Evolutionary conservation across 2,888 invertebrate species (phyloP).

Genomic region (Phania funesta): DNA sequence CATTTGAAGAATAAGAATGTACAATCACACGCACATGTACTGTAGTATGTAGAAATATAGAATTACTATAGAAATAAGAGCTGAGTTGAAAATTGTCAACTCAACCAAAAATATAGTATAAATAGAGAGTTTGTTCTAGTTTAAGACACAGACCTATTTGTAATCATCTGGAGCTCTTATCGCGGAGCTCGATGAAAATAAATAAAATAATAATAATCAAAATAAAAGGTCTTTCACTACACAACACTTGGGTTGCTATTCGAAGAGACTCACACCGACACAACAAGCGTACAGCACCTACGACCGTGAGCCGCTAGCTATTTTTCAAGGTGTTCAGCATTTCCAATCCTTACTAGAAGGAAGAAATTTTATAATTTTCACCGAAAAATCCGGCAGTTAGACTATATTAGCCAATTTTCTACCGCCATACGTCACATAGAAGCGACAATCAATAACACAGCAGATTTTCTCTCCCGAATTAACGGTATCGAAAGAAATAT

Average conservation of each 20-base stretch:
- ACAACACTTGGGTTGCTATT: conserved; percentile 75
- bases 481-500: conserved; percentile 16
- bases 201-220: too few relatives aligned
- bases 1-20: too few relatives aligned
- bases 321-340: conserved; percentile 48
- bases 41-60: too few relatives aligned
- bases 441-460: conserved; percentile 33
- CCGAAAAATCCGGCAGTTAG: conserved; percentile 70
- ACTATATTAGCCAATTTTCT: neutral
- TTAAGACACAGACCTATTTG: too few relatives aligned
- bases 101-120: too few relatives aligned
- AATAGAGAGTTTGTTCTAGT: too few relatives aligned
- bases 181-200: too few relatives aligned
- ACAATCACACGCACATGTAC: too few relatives aligned
- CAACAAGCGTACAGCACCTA: conserved; percentile 46
- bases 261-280: conserved; percentile 71
- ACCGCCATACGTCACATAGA: conserved; percentile 50
- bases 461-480: conserved; percentile 59
- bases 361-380: conserved; percentile 73
- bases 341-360: conserved; percentile 49
- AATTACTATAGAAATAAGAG: too few relatives aligned
- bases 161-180: too few relatives aligned
- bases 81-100: too few relatives aligned
- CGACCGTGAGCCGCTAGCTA: conserved; percentile 35
- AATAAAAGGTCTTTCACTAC: too few relatives aligned